A percentile compares a stretch with the other conserved stretches of the same genome.
phyloP scores from a whole-genome alignment of 2,888 invertebrate species.

The Himalopsyche anomala region DNA sequence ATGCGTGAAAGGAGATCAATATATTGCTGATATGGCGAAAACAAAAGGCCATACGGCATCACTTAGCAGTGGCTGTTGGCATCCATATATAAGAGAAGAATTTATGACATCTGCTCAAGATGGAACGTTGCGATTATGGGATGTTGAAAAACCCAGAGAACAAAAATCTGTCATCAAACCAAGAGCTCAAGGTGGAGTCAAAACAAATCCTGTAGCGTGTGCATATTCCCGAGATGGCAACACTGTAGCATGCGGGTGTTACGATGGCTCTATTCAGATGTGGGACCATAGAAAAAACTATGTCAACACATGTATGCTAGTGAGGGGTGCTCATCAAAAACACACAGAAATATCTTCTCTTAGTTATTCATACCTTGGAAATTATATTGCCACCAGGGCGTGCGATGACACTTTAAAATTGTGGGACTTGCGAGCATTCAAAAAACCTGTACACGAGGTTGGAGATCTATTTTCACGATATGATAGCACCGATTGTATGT shows the following conservation, averaged over 20 bases:
- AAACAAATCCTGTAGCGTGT: slow-evolving; percentile 90
- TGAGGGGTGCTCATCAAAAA: slow-evolving; percentile 88
- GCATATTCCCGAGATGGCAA: slow-evolving; percentile 90
- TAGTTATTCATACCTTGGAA: slow-evolving; percentile 91
- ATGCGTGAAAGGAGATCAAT: slow-evolving; percentile 96
- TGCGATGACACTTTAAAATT: slow-evolving; percentile 96
- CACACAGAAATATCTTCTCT: slow-evolving; percentile 90
- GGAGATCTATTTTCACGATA: slow-evolving; percentile 88
- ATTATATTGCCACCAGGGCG: slow-evolving; percentile 86
- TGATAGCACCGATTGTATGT: slow-evolving; percentile 87
- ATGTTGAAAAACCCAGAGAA: slow-evolving; percentile 85
- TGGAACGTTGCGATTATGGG: slow-evolving; percentile 95
- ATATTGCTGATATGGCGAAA: slow-evolving; percentile 94
- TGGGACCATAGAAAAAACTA: slow-evolving; percentile 97
- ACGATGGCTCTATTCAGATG: slow-evolving; percentile 96
- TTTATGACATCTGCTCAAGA: slow-evolving; percentile 97
- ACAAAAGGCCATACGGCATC: slow-evolving; percentile 97
- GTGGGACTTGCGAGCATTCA: slow-evolving; percentile 94
- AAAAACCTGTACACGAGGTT: slow-evolving; percentile 84
- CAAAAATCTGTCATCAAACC: slow-evolving; percentile 93
- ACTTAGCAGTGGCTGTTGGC: slow-evolving; percentile 94
- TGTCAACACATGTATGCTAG: slow-evolving; percentile 89
- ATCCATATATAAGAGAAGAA: slow-evolving; percentile 92
- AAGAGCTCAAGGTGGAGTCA: slow-evolving; percentile 89
- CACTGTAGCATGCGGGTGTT: slow-evolving; percentile 92